Conservation (phyloP, 2,113 vertebrate genomes). For the Lanius ludovicianus region DNA sequence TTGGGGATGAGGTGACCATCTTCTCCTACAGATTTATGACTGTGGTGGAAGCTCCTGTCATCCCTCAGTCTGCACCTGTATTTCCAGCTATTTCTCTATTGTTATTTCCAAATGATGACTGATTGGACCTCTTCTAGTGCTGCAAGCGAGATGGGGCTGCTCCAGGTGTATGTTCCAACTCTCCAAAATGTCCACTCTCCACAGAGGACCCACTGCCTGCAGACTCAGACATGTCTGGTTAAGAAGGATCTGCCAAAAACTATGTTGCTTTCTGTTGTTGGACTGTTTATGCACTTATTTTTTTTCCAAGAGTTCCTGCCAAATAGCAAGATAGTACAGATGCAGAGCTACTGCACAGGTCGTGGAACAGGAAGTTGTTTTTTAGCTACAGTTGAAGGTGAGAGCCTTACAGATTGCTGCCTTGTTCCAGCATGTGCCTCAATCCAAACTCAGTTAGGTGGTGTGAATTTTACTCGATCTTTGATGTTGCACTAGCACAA, state of each 20-base stretch:
- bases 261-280: not conserved
- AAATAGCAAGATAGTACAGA: not conserved
- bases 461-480: not conserved
- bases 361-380: not conserved
- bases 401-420: not conserved
- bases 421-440: not conserved
- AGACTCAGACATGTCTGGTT: not conserved
- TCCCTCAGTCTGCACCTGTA: not conserved
- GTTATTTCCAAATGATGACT: not conserved
- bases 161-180: not conserved
- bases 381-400: not conserved
- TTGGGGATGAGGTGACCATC: not conserved
- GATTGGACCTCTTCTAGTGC: not conserved
- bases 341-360: not conserved
- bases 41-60: not conserved
- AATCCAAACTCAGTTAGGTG: not conserved
- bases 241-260: not conserved
- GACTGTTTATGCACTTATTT: not conserved
- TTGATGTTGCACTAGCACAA: not conserved
- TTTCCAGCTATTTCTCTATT: not conserved
- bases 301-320: not conserved
- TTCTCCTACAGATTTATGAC: not conserved
- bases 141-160: not conserved
- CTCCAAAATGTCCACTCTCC: not conserved
- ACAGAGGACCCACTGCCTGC: not conserved